A percentile compares a stretch with the other conserved stretches of the same genome.
These are phyloP conservation scores for Cryptocheilus praepositus DNA, from an alignment of 2,888 invertebrate species.

Conservation along the genomic window DNA sequence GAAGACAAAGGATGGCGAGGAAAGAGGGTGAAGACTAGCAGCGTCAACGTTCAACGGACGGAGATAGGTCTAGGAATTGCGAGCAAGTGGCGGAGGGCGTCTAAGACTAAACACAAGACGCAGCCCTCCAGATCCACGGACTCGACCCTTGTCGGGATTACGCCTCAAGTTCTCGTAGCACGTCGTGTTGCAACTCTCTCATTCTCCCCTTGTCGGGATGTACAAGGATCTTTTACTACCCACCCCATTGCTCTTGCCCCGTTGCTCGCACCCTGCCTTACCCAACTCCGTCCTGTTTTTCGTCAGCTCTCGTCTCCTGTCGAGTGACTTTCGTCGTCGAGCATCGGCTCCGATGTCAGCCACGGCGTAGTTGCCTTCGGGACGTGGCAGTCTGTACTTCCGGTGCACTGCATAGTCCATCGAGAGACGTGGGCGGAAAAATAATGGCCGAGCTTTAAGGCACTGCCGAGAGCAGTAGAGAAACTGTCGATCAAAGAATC, in stretches of 20 bases:
- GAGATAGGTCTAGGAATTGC: background rate
- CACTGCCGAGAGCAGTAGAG: no score
- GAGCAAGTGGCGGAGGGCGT: background rate
- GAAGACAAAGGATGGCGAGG: background rate
- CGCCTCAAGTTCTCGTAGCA: constrained; percentile 10
- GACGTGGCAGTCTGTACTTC: constrained; percentile 2
- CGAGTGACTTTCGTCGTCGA: background rate
- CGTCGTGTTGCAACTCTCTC: constrained; percentile 14
- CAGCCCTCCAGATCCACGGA: constrained; percentile 39
- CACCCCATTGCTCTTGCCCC: constrained; percentile 28
- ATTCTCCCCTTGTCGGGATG: constrained; percentile 17
- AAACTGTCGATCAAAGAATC: no score
- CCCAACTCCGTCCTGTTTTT: constrained; percentile 18
- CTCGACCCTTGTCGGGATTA: constrained; percentile 42
- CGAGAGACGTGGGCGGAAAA: background rate
- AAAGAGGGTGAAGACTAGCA: background rate
- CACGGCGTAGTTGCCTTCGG: background rate
- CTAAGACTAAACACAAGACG: background rate
- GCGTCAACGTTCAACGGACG: background rate
- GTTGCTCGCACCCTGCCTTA: constrained; percentile 12
- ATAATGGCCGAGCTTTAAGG: no score
- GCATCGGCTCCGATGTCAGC: background rate
- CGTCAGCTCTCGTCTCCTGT: background rate
- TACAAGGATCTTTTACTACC: constrained; percentile 43
- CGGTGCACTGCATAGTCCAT: background rate